Evolutionary conservation across 64 coral and sea anemone species (phyloP), one percentile per base, ranked within the genome.

Genomic region (Platygyra sinensis): DNA sequence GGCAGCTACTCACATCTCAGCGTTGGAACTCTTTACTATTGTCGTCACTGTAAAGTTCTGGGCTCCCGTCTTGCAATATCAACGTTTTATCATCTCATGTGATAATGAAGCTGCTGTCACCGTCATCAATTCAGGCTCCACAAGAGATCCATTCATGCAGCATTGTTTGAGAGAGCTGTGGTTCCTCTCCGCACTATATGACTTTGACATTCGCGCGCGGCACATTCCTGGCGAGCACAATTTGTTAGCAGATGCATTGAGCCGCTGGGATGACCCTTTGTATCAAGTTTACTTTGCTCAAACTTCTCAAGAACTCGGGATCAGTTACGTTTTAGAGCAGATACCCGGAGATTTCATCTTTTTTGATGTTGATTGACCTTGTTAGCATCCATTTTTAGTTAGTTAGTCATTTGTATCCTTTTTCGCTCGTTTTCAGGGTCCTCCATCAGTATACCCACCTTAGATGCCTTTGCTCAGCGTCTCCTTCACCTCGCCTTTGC

Each of bases 111-210:
- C 87, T 2, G 87, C 74, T 2, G 54, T 88, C 11, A 77, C 57
- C 0, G 87, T 55, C 0, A 87, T 87, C 39, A 87, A 87, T 24
- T 87, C 86, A 8, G 72, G 86, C 10, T 75, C 24, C 13, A 30
- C 86, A 6, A 87, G 54, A 18, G 72, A 75, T 5, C 7, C 59
- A 15, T 87, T 87, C 52, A 87, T 76, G 72, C 86, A 88, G 33
- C 72, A 29, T 10, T 88, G 86, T 30, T 60, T 88, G 38, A n/a
- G 86, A 30, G 73, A 88, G 33, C 67, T 87, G 29, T 87, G 86
- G 86, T 75, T 87, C 11, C 31, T 51, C 0, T 46, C 86, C 16
- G 42, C 72, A 3, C 1, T 87, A 3, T 28, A 36, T 0, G 72
- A 87, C 55, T 75, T 74, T 31, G 50, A 87, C 29, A 8, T 87